These are phyloP conservation scores for Sebastiscus tertius DNA, from an alignment of 2,797 vertebrate species.

Conservation along the genomic window DNA sequence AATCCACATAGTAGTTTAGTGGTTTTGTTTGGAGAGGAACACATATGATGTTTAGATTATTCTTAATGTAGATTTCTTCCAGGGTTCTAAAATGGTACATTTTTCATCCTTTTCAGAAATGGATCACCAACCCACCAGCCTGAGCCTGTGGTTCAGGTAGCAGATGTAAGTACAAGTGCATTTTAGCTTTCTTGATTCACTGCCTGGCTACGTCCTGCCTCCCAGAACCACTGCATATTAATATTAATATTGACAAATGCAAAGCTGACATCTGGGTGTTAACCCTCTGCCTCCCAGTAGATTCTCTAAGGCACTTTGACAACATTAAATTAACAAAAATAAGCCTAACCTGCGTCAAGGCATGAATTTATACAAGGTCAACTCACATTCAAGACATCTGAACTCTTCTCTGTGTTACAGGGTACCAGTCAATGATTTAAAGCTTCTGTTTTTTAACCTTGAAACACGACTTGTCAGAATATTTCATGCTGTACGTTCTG, in stretches of 20 bases:
- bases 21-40: not conserved
- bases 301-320: not conserved
- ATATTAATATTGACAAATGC: slow-evolving; percentile 28
- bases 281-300: not conserved
- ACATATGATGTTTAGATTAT: not conserved
- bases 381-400: not conserved
- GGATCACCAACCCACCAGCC: slow-evolving; percentile 94
- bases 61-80: not conserved
- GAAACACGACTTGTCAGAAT: not conserved
- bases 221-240: slow-evolving; percentile 2
- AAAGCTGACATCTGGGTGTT: slow-evolving; percentile 18
- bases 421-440: not conserved
- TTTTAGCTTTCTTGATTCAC: slow-evolving; percentile 2
- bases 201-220: not conserved
- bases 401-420: not conserved
- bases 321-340: not conserved
- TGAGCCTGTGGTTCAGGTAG: slow-evolving; percentile 89
- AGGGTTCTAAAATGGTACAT: not conserved
- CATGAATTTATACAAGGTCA: not conserved
- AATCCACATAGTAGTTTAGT: not conserved
- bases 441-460: not conserved
- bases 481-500: not conserved
- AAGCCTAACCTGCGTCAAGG: not conserved
- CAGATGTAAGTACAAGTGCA: slow-evolving; percentile 88
- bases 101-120: slow-evolving; percentile 82